Conservation (phyloP, 2,113 vertebrate species). For the Pygoscelis antarcticus region DNA sequence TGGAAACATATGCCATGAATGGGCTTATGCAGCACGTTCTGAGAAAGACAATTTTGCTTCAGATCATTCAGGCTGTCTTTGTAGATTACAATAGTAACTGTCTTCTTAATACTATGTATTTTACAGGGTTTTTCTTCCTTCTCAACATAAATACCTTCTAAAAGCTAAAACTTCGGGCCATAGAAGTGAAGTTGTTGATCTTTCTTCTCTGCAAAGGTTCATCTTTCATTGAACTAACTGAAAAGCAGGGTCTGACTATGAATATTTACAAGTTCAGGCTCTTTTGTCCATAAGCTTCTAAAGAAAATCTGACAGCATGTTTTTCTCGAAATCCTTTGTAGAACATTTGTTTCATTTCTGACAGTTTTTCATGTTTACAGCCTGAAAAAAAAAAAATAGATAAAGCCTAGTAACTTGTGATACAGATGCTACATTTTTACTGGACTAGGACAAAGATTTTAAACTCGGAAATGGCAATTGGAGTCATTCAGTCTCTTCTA, state of each 20-base stretch:
- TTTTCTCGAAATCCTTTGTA: not conserved
- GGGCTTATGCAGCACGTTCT: not conserved
- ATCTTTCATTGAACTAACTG: not conserved
- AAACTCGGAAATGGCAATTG: not conserved
- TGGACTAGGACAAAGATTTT: not conserved
- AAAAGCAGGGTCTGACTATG: not conserved
- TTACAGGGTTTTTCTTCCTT: not conserved
- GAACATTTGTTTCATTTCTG: not conserved
- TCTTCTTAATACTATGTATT: not conserved
- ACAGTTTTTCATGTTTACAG: not conserved
- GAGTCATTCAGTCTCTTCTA: not conserved
- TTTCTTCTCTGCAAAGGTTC: not conserved
- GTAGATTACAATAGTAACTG: not conserved
- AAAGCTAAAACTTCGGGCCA: not conserved
- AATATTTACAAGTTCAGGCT: conserved; percentile 14
- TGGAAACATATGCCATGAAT: not conserved
- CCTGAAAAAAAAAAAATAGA: not conserved
- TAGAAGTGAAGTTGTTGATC: not conserved
- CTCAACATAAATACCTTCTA: not conserved
- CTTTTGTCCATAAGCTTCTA: not conserved
- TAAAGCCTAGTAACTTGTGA: not conserved
- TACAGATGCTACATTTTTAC: not conserved
- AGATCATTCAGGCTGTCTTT: conserved; percentile 6
- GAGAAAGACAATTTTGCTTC: not conserved
- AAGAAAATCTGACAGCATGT: not conserved